Percentiles rank a stretch among this genome's conserved stretches.
phyloP scores from a whole-genome alignment of 2,888 invertebrate species.

The Neocrepidodera transversa region DNA sequence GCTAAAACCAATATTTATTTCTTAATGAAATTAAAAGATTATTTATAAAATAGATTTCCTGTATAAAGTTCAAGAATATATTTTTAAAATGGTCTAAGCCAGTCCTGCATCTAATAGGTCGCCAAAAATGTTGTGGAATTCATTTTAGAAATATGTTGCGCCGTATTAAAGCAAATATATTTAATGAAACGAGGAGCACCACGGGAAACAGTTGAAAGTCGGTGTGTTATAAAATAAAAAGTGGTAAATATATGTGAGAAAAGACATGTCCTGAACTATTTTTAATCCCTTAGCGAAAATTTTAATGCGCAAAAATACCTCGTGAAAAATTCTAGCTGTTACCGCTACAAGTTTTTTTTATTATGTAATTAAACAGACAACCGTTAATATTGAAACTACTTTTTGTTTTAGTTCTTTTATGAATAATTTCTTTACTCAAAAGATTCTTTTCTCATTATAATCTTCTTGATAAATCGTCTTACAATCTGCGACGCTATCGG shows the following conservation, averaged over 20 bases:
- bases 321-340: too few relatives aligned
- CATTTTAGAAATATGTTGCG: constrained; percentile 23
- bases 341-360: too few relatives aligned
- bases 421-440: too few relatives aligned
- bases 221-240: not conserved
- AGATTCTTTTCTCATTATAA: not conserved
- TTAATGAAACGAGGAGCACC: constrained; percentile 19
- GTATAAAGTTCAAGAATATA: too few relatives aligned
- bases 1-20: too few relatives aligned
- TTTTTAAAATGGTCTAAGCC: not conserved
- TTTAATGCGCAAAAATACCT: too few relatives aligned
- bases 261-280: not conserved
- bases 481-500: not conserved
- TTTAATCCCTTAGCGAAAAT: not conserved
- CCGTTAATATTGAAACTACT: too few relatives aligned
- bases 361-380: too few relatives aligned
- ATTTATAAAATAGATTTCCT: too few relatives aligned
- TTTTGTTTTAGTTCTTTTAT: too few relatives aligned
- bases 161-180: constrained; percentile 23
- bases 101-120: not conserved
- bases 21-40: too few relatives aligned
- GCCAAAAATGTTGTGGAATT: constrained; percentile 21
- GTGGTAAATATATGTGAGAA: not conserved
- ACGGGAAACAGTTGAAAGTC: not conserved
- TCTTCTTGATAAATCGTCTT: not conserved